phyloP scores from a whole-genome alignment of 1,140 invertebrate species.

The Phthorimaea operculella region DNA sequence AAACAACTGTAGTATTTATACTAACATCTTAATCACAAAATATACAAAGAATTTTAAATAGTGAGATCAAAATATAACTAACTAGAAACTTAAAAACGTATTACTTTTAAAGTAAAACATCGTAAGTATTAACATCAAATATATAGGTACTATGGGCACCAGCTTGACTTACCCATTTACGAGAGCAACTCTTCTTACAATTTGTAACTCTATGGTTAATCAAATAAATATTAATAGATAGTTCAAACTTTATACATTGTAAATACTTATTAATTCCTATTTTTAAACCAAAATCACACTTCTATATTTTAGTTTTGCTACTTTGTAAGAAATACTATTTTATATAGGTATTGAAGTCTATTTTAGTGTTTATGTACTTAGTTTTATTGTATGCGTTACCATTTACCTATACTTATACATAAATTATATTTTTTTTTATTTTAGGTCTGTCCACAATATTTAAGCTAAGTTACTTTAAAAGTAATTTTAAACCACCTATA shows the following conservation, averaged over 20 bases:
- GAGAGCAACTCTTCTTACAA: background rate
- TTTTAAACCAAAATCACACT: background rate
- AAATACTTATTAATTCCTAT: background rate
- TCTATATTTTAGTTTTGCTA: slow-evolving; percentile 10
- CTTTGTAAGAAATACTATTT: slow-evolving; percentile 13
- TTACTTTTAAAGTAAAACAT: too few species aligned
- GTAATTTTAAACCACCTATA: too few species aligned
- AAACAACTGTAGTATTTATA: slow-evolving; percentile 24
- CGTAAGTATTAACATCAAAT: too few species aligned
- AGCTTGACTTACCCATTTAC: too few species aligned
- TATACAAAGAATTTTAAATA: background rate
- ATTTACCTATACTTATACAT: background rate
- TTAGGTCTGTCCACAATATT: too few species aligned
- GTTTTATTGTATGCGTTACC: slow-evolving; percentile 9
- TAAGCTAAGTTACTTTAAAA: too few species aligned
- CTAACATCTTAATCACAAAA: background rate
- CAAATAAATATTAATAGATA: background rate
- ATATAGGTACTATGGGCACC: too few species aligned
- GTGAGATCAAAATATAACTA: background rate
- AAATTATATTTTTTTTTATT: background rate
- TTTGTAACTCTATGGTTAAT: background rate
- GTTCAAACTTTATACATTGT: background rate
- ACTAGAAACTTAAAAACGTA: background rate
- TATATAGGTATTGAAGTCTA: slow-evolving; percentile 8
- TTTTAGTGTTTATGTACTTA: slow-evolving; percentile 6